Evolutionary conservation across 2,888 invertebrate species (phyloP).

Genomic region (Ganaspis brasiliensis): DNA sequence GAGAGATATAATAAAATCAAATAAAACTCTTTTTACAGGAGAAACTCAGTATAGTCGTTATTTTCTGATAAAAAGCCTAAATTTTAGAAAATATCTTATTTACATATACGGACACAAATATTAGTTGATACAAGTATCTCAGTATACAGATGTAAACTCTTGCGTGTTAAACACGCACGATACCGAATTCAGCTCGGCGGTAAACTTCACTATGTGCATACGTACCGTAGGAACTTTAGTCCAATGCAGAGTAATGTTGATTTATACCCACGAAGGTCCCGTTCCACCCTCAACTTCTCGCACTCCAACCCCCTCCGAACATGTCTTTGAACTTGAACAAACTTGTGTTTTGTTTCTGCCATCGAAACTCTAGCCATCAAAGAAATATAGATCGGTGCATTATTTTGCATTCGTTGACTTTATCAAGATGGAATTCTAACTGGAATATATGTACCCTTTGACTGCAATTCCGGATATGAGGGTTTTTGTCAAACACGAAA

Average conservation of each 20-base stretch:
- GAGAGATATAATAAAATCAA: too few species aligned
- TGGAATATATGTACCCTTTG: too few species aligned
- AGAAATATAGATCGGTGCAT: neutral
- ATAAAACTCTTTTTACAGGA: too few species aligned
- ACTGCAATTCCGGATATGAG: too few species aligned
- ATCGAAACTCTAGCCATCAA: constrained; percentile 9
- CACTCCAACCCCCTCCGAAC: constrained; percentile 49
- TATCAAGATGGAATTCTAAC: neutral
- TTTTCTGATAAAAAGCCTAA: too few species aligned
- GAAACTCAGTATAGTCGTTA: too few species aligned
- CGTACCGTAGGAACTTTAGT: constrained; percentile 74
- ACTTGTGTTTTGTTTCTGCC: constrained; percentile 24
- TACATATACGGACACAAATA: too few species aligned
- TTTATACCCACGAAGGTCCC: constrained; percentile 74
- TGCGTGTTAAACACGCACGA: constrained; percentile 63
- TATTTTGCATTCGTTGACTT: neutral
- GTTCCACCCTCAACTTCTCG: constrained; percentile 61
- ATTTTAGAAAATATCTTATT: too few species aligned
- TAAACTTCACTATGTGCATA: constrained; percentile 71
- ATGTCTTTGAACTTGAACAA: constrained; percentile 35
- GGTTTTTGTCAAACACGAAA: too few species aligned
- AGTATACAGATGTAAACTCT: neutral
- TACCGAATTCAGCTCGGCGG: constrained; percentile 74
- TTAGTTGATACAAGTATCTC: too few species aligned
- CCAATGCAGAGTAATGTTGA: constrained; percentile 80